Conservation (phyloP, 2,888 invertebrate genomes). For the Ormyrus pomaceus region DNA sequence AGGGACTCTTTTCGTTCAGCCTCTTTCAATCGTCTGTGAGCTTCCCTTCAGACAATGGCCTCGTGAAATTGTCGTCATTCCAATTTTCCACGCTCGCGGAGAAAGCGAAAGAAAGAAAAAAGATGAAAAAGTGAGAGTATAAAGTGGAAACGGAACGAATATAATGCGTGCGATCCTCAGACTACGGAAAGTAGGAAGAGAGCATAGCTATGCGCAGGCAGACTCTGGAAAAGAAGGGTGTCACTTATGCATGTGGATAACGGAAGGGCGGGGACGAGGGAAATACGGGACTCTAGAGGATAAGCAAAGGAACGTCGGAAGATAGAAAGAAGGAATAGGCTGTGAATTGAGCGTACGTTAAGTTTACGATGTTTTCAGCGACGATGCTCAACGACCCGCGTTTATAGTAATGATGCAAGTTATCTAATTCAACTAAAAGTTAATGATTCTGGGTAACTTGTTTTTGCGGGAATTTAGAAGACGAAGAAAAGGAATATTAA, state of each 20-base stretch:
- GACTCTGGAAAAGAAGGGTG: slow-evolving; percentile 40
- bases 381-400: not conserved
- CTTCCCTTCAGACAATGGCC: slow-evolving; percentile 23
- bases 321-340: not conserved
- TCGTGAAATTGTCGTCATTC: slow-evolving; percentile 46
- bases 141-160: slow-evolving; percentile 40
- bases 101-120: slow-evolving; percentile 24
- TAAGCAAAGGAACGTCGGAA: slow-evolving; percentile 16
- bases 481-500: too few species aligned
- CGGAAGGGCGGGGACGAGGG: slow-evolving; percentile 5
- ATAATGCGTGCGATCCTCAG: slow-evolving; percentile 26
- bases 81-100: slow-evolving; percentile 7
- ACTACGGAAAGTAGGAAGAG: slow-evolving; percentile 9
- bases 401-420: not conserved
- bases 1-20: not conserved
- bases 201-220: not conserved
- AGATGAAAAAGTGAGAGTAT: slow-evolving; percentile 33
- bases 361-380: slow-evolving; percentile 28
- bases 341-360: not conserved
- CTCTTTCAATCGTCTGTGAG: slow-evolving; percentile 42
- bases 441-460: too few species aligned
- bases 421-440: too few species aligned
- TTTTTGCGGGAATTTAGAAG: too few species aligned
- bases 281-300: slow-evolving; percentile 26
- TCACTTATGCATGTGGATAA: slow-evolving; percentile 46